These are phyloP conservation scores for Tribolium madens DNA, from an alignment of 1,140 invertebrate genomes.

Conservation along the genomic window DNA sequence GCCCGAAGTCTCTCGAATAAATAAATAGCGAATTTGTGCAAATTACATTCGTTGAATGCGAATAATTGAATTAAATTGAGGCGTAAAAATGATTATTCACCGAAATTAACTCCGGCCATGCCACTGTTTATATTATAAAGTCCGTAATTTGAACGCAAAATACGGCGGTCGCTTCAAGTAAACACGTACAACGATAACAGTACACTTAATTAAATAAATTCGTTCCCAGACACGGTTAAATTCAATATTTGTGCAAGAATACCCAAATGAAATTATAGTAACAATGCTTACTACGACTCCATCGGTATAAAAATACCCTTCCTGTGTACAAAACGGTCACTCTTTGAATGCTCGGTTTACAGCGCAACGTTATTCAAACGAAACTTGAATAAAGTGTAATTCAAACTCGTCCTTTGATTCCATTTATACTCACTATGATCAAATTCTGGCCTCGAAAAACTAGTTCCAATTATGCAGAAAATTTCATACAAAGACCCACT, in stretches of 20 bases:
- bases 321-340: background rate
- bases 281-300: background rate
- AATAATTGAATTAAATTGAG: slow-evolving; percentile 33
- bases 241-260: slow-evolving; percentile 34
- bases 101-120: slow-evolving; percentile 36
- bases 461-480: background rate
- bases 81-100: slow-evolving; percentile 36
- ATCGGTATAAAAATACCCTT: background rate
- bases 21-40: slow-evolving; percentile 36
- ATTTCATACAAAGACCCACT: background rate
- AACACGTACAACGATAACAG: slow-evolving; percentile 37
- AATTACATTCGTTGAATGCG: slow-evolving; percentile 27
- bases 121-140: slow-evolving; percentile 35
- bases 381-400: background rate
- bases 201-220: slow-evolving; percentile 40
- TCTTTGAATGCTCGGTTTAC: background rate
- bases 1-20: background rate
- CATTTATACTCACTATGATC: background rate
- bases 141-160: slow-evolving; percentile 36
- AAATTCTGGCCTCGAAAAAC: background rate
- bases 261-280: slow-evolving; percentile 16
- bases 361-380: background rate
- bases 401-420: background rate
- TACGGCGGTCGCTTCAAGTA: slow-evolving; percentile 36
- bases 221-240: slow-evolving; percentile 36